Evolutionary conservation across 2,888 invertebrate species (phyloP), one percentile per base, ranked within the genome.

Genomic region (Andrena bicolor): DNA sequence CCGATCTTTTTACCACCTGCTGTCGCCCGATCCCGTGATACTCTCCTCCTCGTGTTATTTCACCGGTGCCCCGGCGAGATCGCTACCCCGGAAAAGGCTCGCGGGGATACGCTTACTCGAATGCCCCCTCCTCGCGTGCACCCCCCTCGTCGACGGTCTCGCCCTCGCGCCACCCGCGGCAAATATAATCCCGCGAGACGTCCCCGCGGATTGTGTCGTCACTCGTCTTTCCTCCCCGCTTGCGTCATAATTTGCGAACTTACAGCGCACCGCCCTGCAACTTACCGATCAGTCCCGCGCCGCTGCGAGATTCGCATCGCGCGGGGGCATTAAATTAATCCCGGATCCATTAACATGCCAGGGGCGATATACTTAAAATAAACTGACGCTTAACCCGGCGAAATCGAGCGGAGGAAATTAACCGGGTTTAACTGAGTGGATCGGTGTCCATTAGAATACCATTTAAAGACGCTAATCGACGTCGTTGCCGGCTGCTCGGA

Each of bases 1-100:
- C 90, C 90, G 90, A 89, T 88, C 90, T 90, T 91, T 90, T 90
- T 90, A 90, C 86, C 89, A 90, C 86, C 84, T 88, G 89, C 89
- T 90, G 88, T 87, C 87, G 85, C 86, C 74, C 60, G 84, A 84
- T 83, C 82, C 72, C 71, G 74, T 64, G 81, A 86, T 79, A 75
- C 81, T 28, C 81, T 28, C 76, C 28, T 35, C 53, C 64, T 73
- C 73, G 73, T 77, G 82, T 84, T 82, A 74, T 86, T 84, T 78
- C 80, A 80, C 66, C 77, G 74, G 69, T 30, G 66, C 68, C 16
- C 58, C 28, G 65, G 16, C 70, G 49, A 23, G 56, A 74, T 75
- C 68, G 48, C 69, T 53, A 75, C 81, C 74, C 76, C 77, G 77
- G 72, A 82, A 77, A 84, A 72, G 61, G 75, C 65, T 80, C 77